Base-by-base conservation (phyloP, 2,888 invertebrate species). In the Danaus chrysippus region DNA sequence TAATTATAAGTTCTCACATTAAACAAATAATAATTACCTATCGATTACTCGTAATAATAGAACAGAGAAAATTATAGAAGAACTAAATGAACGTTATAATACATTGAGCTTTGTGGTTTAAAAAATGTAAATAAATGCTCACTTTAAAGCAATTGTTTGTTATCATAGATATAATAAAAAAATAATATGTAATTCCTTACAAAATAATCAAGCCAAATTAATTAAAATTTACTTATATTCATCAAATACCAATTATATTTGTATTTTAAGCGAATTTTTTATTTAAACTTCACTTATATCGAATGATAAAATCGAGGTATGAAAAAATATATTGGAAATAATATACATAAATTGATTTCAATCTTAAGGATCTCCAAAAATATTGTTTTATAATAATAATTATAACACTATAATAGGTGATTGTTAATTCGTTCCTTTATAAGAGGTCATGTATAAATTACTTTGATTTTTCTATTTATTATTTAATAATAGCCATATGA, bases 391-490 rank as follows among this genome's bases (percentile, higher is more conserved):
- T 62, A 66, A 42, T 63, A 67, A 63, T 64, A 67, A 65, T 67
- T 66, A 81, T 78, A 81, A 83, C 81, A 76, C 76, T 72, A 78
- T 82, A 81, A 81, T 82, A 74, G 79, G 56, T 76, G 77, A 83
- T 83, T 83, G 80, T 83, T 83, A 78, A 82, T 67, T 81, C 80
- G 82, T 65, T 62, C 62, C 61, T 65, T 34, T 56, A 59, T 41
- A 67, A 67, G 69, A 73, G 73, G 73, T 72, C 73, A 68, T 58
- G 63, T 62, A 68, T 70, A 68, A 70, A 72, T 73, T 68, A 72
- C 17, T 68, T 69, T 66, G 68, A 66, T 66, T 69, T 72, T 72
- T 71, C 71, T 70, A 70, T 72, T 71, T 68, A 68, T 70, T 64
- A 55, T 63, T 71, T 64, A 69, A 71, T 71, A 68, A 70, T 61